Evolutionary conservation across 2,797 vertebrate species (phyloP).

Genomic region (Poeciliopsis turneri): DNA sequence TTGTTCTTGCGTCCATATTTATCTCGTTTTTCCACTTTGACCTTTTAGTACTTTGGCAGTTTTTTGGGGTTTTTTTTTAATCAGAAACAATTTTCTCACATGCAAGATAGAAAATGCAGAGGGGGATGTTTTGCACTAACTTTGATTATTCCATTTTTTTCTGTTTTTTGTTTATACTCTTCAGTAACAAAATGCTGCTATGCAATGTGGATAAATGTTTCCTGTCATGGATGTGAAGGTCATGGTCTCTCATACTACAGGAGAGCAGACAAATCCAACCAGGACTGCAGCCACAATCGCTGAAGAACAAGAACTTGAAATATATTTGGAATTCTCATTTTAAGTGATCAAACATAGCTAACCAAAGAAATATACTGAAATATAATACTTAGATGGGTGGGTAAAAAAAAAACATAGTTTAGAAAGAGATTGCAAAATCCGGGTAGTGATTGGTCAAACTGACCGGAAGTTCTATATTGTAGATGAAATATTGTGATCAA

Average conservation of each 20-base stretch:
- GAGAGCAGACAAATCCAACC: neutral
- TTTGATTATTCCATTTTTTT: neutral
- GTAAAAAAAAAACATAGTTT: neutral
- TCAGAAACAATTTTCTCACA: neutral
- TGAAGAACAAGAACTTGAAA: neutral
- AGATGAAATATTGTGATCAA: neutral
- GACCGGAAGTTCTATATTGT: neutral
- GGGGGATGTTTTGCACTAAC: neutral
- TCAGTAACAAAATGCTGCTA: neutral
- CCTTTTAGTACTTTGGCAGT: neutral
- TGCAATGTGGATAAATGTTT: neutral
- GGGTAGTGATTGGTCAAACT: neutral
- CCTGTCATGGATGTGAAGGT: neutral
- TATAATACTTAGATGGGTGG: neutral
- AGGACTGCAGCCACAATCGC: neutral
- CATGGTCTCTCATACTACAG: no score
- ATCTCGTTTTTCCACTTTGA: neutral
- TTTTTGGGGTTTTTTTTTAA: neutral
- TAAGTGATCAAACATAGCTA: neutral
- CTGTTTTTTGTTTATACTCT: neutral
- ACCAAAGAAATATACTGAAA: neutral
- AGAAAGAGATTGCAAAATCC: neutral
- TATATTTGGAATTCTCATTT: neutral
- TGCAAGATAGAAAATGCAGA: neutral
- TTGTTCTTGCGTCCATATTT: neutral